Conservation (phyloP, 2,113 vertebrate species). For the Pionites leucogaster region DNA sequence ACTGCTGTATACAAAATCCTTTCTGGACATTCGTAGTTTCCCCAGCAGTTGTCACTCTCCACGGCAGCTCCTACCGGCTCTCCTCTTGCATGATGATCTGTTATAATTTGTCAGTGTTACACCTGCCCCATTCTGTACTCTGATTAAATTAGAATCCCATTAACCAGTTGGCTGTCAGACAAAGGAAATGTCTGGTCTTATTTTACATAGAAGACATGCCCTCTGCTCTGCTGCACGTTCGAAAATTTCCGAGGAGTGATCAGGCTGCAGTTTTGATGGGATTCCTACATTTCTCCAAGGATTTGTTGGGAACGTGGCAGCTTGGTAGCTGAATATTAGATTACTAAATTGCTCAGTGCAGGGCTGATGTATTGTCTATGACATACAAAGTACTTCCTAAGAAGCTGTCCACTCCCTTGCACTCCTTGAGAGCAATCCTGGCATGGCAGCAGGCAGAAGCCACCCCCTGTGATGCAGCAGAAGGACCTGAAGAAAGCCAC, state of each 20-base stretch:
- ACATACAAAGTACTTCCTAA: not conserved
- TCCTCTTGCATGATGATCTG: not conserved
- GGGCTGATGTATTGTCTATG: not conserved
- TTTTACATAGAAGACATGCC: slow-evolving; percentile 19
- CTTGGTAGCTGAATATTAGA: not conserved
- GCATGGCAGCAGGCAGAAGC: not conserved
- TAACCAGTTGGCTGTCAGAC: slow-evolving; percentile 34
- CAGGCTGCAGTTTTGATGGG: slow-evolving; percentile 14
- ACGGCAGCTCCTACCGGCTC: not conserved
- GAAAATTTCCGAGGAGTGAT: not conserved
- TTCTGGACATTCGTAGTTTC: not conserved
- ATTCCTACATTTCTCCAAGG: slow-evolving; percentile 18
- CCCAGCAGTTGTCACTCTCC: not conserved
- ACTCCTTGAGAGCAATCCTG: not conserved
- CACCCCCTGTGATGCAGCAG: not conserved
- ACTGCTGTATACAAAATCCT: not conserved
- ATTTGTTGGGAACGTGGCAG: not conserved
- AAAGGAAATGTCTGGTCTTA: slow-evolving; percentile 44
- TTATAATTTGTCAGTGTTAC: slow-evolving; percentile 25
- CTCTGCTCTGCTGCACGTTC: not conserved
- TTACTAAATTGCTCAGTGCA: not conserved
- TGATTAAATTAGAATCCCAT: slow-evolving; percentile 58
- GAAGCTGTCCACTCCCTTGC: not conserved
- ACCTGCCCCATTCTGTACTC: slow-evolving; percentile 18
- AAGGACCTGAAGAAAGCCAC: not conserved